These are phyloP conservation scores for Rhopalosiphum nymphaeae DNA, from an alignment of 2,888 invertebrate species.

Conservation along the genomic window DNA sequence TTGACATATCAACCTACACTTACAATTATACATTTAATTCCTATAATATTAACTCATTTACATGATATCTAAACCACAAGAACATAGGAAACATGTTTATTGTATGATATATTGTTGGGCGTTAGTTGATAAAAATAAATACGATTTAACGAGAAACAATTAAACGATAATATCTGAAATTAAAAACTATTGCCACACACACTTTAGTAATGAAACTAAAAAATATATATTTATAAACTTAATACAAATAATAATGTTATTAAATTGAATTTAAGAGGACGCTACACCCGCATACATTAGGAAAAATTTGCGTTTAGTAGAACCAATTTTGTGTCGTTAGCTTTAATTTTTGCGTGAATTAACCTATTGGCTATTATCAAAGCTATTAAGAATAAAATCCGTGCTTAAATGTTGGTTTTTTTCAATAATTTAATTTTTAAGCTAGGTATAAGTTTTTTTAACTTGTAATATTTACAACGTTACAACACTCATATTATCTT, in stretches of 20 bases:
- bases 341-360: no score
- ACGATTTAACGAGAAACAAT: background rate
- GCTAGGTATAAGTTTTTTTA: no score
- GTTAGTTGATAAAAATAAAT: background rate
- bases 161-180: background rate
- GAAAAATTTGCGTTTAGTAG: no score
- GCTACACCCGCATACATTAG: no score
- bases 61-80: background rate
- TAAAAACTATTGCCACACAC: background rate
- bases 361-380: no score
- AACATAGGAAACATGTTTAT: background rate
- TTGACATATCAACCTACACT: background rate
- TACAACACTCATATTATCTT: no score
- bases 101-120: background rate
- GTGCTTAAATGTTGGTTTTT: no score
- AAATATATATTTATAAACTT: background rate
- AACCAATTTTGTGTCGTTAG: no score
- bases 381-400: no score
- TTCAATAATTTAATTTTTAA: no score
- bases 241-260: background rate
- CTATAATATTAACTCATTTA: background rate
- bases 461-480: no score
- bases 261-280: background rate
- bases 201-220: background rate
- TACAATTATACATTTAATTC: background rate